Conservation (phyloP, 2,113 vertebrate species). For the Grammomys dolichurus region DNA sequence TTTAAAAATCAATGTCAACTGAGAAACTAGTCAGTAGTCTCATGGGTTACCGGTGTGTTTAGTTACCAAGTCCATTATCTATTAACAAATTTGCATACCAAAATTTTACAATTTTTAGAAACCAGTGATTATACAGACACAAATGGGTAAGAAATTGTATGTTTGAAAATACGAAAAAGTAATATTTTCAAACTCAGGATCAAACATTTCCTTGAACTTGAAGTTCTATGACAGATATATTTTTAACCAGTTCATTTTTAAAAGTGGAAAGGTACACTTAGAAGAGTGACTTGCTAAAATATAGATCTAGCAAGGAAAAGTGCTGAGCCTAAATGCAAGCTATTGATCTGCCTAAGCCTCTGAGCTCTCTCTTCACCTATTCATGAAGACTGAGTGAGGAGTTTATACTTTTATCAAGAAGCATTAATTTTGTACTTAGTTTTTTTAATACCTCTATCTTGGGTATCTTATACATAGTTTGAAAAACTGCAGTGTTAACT, state of each 20-base stretch:
- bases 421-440: background rate
- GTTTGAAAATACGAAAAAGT: background rate
- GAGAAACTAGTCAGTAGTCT: background rate
- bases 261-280: conserved; percentile 18
- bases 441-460: background rate
- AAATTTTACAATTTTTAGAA: background rate
- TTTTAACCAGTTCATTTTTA: conserved; percentile 58
- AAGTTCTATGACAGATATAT: background rate
- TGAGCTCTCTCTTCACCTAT: conserved; percentile 22
- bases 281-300: conserved; percentile 57
- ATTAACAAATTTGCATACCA: background rate
- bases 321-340: background rate
- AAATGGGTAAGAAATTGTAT: background rate
- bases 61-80: background rate
- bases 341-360: background rate
- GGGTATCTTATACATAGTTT: background rate
- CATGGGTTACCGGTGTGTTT: background rate
- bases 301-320: conserved; percentile 34
- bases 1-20: background rate
- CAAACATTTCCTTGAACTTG: conserved; percentile 16
- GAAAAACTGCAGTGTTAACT: background rate
- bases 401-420: conserved; percentile 9
- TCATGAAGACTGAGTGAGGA: conserved; percentile 17
- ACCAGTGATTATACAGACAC: background rate
- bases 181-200: conserved; percentile 16